Evolutionary conservation across 37 sponge, comb jelly and placozoan species (phyloP), one percentile per base, ranked within the genome.

Genomic region (Tethya wilhelma): DNA sequence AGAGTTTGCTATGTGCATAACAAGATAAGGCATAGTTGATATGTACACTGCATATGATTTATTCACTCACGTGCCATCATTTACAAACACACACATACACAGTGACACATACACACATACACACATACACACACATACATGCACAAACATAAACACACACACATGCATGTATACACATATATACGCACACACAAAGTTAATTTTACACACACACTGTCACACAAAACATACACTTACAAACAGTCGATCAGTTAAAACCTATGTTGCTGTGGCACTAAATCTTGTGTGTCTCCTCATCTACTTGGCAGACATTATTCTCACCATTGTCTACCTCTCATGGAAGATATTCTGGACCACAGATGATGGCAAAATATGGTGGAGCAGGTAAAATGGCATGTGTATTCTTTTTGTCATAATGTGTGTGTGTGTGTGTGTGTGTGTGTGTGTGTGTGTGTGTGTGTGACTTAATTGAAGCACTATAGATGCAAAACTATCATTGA

Each of bases 271-370:
- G 19, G 28, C 30, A n/a, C 58, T 89, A 17, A 78, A 77, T 31
- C 30, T 64, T 0, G 44, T 84, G 8, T 89, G 90, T 29, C 39
- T 89, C 29, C 37, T 84, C 0, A 2, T 89, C 8, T 89, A 89
- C 43, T 29, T 73, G 12, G 25, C 57, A 2, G 90, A 89, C 44
- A 34, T 82, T 9, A 20, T 73, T 29, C 65, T 89, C n/a, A 67
- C 25, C 26, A 33, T 84, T 38, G 2, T 11, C 7, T 89, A 69
- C 44, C 59, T 78, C 36, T 62, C 75, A 23, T 84, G 70, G 64
- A 83, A 55, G 29, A 67, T 31, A 4, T 84, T 89, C 26, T 82
- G 53, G 62, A 58, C 44, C 1, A 19, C 29, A 19, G 66, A 63
- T 20, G 90, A 60, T 12, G 28, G 63, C 25, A 49, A 88, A 19